A percentile compares a stretch with the other conserved stretches of the same genome.
Conservation (phyloP, 2,888 invertebrate species). For the Noctua comes region DNA sequence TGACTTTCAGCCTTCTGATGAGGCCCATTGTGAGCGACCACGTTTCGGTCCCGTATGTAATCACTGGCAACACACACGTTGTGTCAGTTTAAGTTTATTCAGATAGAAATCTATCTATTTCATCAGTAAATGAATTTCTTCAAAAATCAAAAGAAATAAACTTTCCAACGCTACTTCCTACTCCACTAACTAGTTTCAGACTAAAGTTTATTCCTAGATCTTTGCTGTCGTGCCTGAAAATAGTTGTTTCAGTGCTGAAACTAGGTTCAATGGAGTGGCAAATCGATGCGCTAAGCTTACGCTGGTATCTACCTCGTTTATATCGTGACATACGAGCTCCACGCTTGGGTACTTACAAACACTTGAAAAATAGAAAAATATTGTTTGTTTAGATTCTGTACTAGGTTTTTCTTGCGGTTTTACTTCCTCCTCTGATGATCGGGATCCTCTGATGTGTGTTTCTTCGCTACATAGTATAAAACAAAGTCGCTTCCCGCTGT, state of each 20-base stretch:
- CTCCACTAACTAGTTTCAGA: neutral
- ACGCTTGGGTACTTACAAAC: slow-evolving; percentile 25
- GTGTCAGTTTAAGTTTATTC: too few relatives aligned
- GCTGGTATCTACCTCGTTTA: slow-evolving; percentile 62
- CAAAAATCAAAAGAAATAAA: slow-evolving; percentile 6
- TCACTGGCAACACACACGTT: too few relatives aligned
- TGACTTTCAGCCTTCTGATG: too few relatives aligned
- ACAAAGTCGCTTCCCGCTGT: too few relatives aligned
- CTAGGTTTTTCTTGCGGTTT: neutral
- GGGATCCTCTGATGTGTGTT: neutral
- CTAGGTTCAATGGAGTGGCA: slow-evolving; percentile 69
- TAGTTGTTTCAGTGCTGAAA: slow-evolving; percentile 67
- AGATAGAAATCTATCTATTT: neutral
- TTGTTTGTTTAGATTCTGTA: slow-evolving; percentile 8
- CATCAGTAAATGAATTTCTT: neutral
- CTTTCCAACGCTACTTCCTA: neutral
- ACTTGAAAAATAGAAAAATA: slow-evolving; percentile 19
- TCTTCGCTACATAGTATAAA: too few relatives aligned
- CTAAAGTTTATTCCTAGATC: slow-evolving; percentile 51
- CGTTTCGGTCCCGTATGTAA: too few relatives aligned
- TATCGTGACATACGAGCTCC: slow-evolving; percentile 57
- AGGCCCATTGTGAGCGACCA: too few relatives aligned
- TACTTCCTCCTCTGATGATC: too few relatives aligned
- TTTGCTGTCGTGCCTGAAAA: slow-evolving; percentile 53
- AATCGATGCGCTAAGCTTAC: slow-evolving; percentile 70